phyloP scores from a whole-genome alignment of 2,113 vertebrate genomes.

The Chlamydotis undulata region DNA sequence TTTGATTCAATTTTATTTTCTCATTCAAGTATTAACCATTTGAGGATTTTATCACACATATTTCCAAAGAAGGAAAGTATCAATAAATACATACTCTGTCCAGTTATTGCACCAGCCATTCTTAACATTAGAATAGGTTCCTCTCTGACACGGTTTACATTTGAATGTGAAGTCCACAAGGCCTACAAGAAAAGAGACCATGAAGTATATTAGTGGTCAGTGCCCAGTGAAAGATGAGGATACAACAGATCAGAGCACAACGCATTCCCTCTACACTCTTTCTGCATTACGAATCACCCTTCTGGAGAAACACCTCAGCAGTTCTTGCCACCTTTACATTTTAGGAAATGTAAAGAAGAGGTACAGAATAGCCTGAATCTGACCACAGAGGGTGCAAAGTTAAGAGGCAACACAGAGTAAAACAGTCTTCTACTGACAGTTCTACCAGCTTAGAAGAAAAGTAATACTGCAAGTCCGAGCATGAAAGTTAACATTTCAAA shows the following conservation, averaged over 20 bases:
- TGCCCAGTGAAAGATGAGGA: background rate
- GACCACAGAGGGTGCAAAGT: background rate
- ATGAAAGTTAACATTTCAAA: background rate
- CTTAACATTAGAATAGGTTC: slow-evolving; percentile 54
- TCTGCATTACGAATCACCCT: background rate
- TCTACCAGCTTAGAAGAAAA: background rate
- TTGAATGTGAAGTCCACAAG: background rate
- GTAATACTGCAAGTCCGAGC: background rate
- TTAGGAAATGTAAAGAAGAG: background rate
- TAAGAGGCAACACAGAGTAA: background rate
- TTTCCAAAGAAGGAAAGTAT: background rate
- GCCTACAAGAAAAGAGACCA: background rate
- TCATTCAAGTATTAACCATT: background rate
- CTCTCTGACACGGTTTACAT: slow-evolving; percentile 48
- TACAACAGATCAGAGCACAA: background rate
- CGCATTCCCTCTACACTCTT: background rate
- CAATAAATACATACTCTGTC: slow-evolving; percentile 51
- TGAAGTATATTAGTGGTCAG: background rate
- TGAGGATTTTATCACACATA: background rate
- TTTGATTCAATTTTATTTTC: background rate
- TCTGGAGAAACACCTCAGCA: background rate
- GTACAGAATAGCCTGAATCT: background rate
- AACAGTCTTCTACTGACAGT: no score
- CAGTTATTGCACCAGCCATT: slow-evolving; percentile 61
- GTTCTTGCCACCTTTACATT: background rate